Conservation (phyloP, 1,140 invertebrate genomes). For the Coboldia fuscipes region DNA sequence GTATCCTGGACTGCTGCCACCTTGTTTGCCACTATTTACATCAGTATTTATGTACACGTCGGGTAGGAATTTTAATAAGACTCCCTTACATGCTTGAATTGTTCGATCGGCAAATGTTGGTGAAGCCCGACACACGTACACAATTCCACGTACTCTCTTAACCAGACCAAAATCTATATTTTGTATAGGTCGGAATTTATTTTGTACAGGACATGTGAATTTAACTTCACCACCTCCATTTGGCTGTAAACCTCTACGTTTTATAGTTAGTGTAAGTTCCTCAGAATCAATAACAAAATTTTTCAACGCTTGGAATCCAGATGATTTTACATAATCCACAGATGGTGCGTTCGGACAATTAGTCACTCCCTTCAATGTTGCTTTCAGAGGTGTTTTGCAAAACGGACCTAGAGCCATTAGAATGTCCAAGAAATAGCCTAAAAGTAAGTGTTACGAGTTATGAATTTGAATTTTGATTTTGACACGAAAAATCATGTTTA, state of each 20-base stretch:
- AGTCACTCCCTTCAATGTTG: constrained; percentile 70
- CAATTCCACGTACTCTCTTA: constrained; percentile 77
- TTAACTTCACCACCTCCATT: constrained; percentile 77
- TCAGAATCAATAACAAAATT: constrained; percentile 75
- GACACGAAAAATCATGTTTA: constrained; percentile 7
- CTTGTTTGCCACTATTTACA: constrained; percentile 60
- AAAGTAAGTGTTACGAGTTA: constrained; percentile 7
- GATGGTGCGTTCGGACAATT: constrained; percentile 65
- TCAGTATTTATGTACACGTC: constrained; percentile 93
- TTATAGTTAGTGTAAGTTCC: constrained; percentile 66
- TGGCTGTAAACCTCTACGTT: constrained; percentile 61
- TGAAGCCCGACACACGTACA: constrained; percentile 67
- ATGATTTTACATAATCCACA: constrained; percentile 65
- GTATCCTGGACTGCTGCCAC: constrained; percentile 77
- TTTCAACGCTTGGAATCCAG: constrained; percentile 58
- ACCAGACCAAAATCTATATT: constrained; percentile 70
- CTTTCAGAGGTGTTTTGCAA: constrained; percentile 73
- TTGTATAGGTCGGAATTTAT: constrained; percentile 32
- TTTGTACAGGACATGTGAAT: constrained; percentile 65
- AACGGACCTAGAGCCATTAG: constrained; percentile 81
- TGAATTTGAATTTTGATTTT: background rate
- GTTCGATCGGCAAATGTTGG: constrained; percentile 80
- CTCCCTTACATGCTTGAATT: constrained; percentile 78
- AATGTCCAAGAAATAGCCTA: constrained; percentile 78
- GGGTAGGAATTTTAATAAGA: constrained; percentile 76